A percentile compares a stretch with the other conserved stretches of the same genome.
phyloP scores from a whole-genome alignment of 2,113 vertebrate genomes.

The Labrus mixtus region DNA sequence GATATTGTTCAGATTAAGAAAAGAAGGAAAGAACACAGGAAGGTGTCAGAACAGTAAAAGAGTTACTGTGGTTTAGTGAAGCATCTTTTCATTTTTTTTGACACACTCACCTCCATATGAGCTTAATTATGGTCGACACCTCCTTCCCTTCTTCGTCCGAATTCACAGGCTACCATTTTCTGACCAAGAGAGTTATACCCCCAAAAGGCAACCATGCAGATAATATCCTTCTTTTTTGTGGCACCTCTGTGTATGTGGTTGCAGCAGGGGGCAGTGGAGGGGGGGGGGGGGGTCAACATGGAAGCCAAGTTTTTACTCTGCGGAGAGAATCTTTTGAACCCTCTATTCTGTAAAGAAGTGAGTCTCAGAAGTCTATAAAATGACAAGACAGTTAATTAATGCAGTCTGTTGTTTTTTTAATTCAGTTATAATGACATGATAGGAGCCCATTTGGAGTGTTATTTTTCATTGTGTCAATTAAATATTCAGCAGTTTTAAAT shows the following conservation, averaged over 20 bases:
- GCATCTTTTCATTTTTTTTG: slow-evolving; percentile 19
- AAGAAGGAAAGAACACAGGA: slow-evolving; percentile 25
- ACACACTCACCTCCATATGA: slow-evolving; percentile 37
- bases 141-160: slow-evolving; percentile 23
- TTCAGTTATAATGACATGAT: slow-evolving; percentile 36
- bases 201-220: slow-evolving; percentile 40
- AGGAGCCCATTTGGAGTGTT: slow-evolving; percentile 47
- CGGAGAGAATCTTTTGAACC: slow-evolving; percentile 12
- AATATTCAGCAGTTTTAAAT: slow-evolving; percentile 62
- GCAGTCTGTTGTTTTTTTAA: slow-evolving; percentile 49
- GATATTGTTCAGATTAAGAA: slow-evolving; percentile 24
- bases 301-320: slow-evolving; percentile 39
- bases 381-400: slow-evolving; percentile 36
- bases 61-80: slow-evolving; percentile 24
- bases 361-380: slow-evolving; percentile 42
- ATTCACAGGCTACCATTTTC: slow-evolving; percentile 40
- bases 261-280: slow-evolving; percentile 26
- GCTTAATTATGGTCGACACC: slow-evolving; percentile 52
- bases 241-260: slow-evolving; percentile 22
- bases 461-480: slow-evolving; percentile 57
- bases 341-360: neutral
- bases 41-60: slow-evolving; percentile 34
- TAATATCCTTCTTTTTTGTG: slow-evolving; percentile 47
- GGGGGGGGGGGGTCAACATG: slow-evolving; percentile 3
- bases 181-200: slow-evolving; percentile 32